Evolutionary conservation across 2,113 vertebrate species (phyloP).

Genomic region (Nycticryphes semicollaris): DNA sequence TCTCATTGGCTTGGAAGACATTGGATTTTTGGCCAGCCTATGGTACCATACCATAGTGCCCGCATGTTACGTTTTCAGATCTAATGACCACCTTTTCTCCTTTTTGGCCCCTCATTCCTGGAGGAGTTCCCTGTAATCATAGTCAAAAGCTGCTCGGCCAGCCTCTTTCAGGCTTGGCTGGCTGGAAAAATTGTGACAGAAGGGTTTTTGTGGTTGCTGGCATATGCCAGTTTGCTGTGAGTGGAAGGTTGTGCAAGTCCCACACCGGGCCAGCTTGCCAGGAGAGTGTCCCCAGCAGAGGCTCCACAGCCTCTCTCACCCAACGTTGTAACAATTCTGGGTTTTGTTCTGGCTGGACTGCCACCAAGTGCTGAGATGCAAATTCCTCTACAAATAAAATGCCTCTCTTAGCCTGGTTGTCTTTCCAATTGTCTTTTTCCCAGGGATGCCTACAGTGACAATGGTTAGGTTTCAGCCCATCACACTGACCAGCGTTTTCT

Average conservation of each 20-base stretch:
- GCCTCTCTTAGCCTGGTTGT: not conserved
- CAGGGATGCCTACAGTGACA: not conserved
- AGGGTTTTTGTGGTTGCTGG: slow-evolving; percentile 31
- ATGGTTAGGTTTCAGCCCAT: slow-evolving; percentile 10
- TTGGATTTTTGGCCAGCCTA: not conserved
- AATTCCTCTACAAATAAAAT: slow-evolving; percentile 34
- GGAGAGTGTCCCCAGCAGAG: fast-evolving
- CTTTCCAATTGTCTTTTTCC: not conserved
- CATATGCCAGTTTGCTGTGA: not conserved
- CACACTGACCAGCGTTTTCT: not conserved
- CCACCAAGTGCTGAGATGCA: slow-evolving; percentile 22
- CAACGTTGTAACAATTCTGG: not conserved
- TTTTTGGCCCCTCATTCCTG: not conserved
- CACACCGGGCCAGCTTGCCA: not conserved
- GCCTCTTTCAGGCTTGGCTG: not conserved
- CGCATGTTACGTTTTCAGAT: not conserved
- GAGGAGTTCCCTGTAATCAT: not conserved
- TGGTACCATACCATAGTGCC: not conserved
- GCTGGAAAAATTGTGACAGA: not conserved
- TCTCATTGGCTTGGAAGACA: not conserved
- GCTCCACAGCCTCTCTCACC: not conserved
- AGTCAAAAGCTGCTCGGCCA: not conserved
- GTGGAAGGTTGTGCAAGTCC: slow-evolving; percentile 9
- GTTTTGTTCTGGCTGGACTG: slow-evolving; percentile 20
- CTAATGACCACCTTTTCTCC: not conserved